Base-by-base conservation (phyloP, 2,113 vertebrate species). In the Psittacula cyanocephala region DNA sequence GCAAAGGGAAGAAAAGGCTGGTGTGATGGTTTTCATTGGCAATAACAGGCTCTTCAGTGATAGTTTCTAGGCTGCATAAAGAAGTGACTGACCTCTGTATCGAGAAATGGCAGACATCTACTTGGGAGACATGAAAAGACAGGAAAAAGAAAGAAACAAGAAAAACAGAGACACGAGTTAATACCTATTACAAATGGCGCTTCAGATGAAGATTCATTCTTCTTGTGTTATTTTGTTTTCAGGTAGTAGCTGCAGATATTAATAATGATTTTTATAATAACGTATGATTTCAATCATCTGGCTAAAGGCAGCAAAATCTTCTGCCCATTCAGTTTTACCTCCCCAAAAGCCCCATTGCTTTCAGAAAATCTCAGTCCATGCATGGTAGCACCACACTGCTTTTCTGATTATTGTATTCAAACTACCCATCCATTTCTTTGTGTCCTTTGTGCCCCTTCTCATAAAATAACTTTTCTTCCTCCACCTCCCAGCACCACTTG, bases 31-130 rank as follows among this genome's bases (percentile, higher is more conserved):
- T 96, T 77, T 98, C 98, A 80, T 70, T 97, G 90, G 97, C 75
- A 96, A 79, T 31, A 75, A 89, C 72, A 37, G 98, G 97, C 95
- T 99, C 98, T 96, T 99, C 99, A 15, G 97, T 97, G 77, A 98
- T 98, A 39, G 98, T 98, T 96, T 98, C 98, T 96, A 99, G 98
- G 96, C 97, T 97, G 96, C 97, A 97, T 93, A 97, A 97, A 85
- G 98, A 98, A 82, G 98, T 96, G 92, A 95, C 90, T 76, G 98
- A 97, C 97, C 96, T 98, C 97, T 98, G 98, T 50, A 95, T 77
- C 39, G 98, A 97, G 91, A 96, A 94, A 93, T 88, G 96, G 94
- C 93, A 96, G 97, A 87, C 43, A 20, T 98, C 99, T 99, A 31
- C 50, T 76, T 20, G 55, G 70, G 92, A 93, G 65, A 71, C 88